Conservation (phyloP, 2,797 vertebrate species). For the Malurus splendens region DNA sequence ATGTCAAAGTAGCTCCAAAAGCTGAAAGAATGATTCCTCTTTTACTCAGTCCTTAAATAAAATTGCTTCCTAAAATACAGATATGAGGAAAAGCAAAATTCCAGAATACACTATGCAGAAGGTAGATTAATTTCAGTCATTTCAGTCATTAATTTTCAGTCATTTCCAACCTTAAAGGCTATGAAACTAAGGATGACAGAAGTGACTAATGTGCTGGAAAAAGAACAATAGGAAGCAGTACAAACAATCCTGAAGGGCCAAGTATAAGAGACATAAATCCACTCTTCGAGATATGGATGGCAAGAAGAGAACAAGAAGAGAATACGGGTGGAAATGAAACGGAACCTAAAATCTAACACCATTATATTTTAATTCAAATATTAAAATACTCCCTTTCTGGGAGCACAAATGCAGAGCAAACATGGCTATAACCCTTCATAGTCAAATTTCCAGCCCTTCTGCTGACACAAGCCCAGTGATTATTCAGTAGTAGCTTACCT, state of each 20-base stretch:
- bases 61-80: neutral
- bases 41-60: neutral
- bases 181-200: neutral
- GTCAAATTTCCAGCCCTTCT: neutral
- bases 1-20: neutral
- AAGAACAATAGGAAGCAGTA: neutral
- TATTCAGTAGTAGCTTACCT: neutral
- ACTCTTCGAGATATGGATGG: neutral
- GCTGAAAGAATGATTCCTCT: neutral
- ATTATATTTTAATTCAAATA: neutral
- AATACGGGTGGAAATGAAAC: neutral
- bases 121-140: neutral
- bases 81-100: neutral
- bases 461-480: neutral
- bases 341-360: neutral
- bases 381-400: neutral
- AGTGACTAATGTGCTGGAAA: neutral
- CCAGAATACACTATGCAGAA: neutral
- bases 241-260: neutral
- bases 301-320: neutral
- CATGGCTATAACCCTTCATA: neutral
- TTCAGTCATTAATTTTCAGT: neutral
- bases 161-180: neutral
- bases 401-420: neutral
- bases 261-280: neutral